phyloP scores from a whole-genome alignment of 2,888 invertebrate genomes.

The Acleris holmiana region DNA sequence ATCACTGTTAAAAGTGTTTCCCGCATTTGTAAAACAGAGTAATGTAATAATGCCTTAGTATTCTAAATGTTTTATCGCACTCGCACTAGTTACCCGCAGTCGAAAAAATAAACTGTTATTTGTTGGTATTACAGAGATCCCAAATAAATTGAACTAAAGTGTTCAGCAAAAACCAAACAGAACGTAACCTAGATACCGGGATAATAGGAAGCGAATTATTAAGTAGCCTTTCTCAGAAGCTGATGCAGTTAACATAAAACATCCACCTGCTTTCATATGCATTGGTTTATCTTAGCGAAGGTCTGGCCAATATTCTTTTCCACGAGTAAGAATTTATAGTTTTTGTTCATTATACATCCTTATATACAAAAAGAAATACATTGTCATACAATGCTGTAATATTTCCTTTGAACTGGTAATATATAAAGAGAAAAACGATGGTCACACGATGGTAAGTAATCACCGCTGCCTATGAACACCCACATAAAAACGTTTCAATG shows the following conservation, averaged over 20 bases:
- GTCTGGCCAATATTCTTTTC: slow-evolving; percentile 4
- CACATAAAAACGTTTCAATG: no score
- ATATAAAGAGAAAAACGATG: no score
- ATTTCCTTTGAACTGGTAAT: not conserved
- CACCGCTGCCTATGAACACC: no score
- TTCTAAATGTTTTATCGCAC: no score
- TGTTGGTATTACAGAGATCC: no score
- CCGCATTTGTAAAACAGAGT: no score
- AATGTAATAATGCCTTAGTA: no score
- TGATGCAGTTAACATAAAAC: slow-evolving; percentile 23
- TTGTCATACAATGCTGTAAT: not conserved
- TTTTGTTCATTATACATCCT: not conserved
- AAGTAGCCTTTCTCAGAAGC: slow-evolving; percentile 19
- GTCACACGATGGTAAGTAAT: no score
- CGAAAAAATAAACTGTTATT: no score
- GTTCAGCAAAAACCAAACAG: not conserved
- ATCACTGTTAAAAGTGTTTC: no score
- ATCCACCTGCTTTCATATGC: slow-evolving; percentile 27
- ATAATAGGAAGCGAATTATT: slow-evolving; percentile 26
- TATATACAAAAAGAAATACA: not conserved
- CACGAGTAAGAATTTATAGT: not conserved
- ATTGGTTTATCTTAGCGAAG: slow-evolving; percentile 18
- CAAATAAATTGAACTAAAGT: no score
- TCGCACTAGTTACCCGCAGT: no score
- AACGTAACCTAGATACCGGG: slow-evolving; percentile 13